A percentile compares a stretch with the other conserved stretches of the same genome.
phyloP scores from a whole-genome alignment of 1,140 invertebrate species.

The Euwallacea fornicatus region DNA sequence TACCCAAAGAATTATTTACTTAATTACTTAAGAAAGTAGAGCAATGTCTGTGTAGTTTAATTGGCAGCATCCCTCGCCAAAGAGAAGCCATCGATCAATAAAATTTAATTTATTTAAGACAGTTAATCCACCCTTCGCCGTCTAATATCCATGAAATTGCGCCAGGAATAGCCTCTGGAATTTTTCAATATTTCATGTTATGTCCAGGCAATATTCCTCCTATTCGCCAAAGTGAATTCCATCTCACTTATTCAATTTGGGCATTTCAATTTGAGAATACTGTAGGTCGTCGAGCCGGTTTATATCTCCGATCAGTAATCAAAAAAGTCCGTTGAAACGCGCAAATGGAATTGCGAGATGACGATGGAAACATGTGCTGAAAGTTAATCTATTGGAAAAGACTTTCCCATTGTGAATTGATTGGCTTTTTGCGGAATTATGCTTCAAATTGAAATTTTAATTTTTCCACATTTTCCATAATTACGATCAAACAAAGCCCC shows the following conservation, averaged over 20 bases:
- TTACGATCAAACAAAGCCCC: background rate
- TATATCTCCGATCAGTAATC: constrained; percentile 31
- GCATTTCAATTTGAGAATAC: constrained; percentile 32
- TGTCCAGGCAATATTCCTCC: constrained; percentile 28
- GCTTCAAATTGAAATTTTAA: background rate
- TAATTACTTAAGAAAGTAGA: too few species aligned
- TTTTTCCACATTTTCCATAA: background rate
- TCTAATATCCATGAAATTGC: constrained; percentile 51
- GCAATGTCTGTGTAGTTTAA: too few species aligned
- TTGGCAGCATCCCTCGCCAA: too few species aligned
- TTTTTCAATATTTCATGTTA: constrained; percentile 50
- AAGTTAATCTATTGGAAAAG: constrained; percentile 24
- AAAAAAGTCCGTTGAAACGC: constrained; percentile 32
- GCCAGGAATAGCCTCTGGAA: constrained; percentile 44
- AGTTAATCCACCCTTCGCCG: constrained; percentile 36
- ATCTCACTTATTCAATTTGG: constrained; percentile 34
- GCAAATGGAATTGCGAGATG: constrained; percentile 27
- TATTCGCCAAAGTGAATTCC: constrained; percentile 29
- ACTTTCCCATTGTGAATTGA: constrained; percentile 12
- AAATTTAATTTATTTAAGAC: constrained; percentile 46
- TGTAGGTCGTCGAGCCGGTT: constrained; percentile 28
- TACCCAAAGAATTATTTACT: too few species aligned
- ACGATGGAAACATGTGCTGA: constrained; percentile 28
- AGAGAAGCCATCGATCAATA: too few species aligned
- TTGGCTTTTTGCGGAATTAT: constrained; percentile 4